These are phyloP conservation scores for Magallana angulata DNA, from an alignment of 1,140 invertebrate genomes.

Conservation along the genomic window DNA sequence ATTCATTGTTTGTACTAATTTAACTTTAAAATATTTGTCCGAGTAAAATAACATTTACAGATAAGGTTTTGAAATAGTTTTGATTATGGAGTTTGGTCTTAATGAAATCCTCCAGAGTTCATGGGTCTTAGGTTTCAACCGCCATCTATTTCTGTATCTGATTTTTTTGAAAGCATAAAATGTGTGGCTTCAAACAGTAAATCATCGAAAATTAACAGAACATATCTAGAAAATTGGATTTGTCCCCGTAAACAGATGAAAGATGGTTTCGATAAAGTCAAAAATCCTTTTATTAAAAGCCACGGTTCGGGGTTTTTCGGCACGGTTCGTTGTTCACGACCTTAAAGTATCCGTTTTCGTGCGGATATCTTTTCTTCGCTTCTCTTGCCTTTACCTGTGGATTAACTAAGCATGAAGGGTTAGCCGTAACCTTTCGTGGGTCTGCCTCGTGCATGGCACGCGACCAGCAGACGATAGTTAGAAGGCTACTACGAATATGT, in stretches of 20 bases:
- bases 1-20: too few species aligned
- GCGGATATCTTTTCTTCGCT: not conserved
- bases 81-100: not conserved
- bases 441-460: not conserved
- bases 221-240: conserved; percentile 27
- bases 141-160: conserved; percentile 17
- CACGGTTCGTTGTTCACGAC: conserved; percentile 13
- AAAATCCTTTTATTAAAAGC: conserved; percentile 28
- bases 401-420: conserved; percentile 23
- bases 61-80: not conserved
- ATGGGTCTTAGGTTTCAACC: conserved; percentile 25
- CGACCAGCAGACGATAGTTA: not conserved
- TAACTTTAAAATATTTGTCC: too few species aligned
- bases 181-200: not conserved
- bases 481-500: not conserved
- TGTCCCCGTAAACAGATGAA: conserved; percentile 15
- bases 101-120: not conserved
- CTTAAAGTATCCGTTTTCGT: conserved; percentile 23
- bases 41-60: too few species aligned
- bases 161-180: conserved; percentile 26
- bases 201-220: conserved; percentile 33
- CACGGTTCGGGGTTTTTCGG: conserved; percentile 20
- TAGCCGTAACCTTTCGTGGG: conserved; percentile 3
- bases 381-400: not conserved
- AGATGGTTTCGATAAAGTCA: conserved; percentile 16